Base-by-base conservation (phyloP, 2,888 invertebrate species). In the Orchesellides sinensis region DNA sequence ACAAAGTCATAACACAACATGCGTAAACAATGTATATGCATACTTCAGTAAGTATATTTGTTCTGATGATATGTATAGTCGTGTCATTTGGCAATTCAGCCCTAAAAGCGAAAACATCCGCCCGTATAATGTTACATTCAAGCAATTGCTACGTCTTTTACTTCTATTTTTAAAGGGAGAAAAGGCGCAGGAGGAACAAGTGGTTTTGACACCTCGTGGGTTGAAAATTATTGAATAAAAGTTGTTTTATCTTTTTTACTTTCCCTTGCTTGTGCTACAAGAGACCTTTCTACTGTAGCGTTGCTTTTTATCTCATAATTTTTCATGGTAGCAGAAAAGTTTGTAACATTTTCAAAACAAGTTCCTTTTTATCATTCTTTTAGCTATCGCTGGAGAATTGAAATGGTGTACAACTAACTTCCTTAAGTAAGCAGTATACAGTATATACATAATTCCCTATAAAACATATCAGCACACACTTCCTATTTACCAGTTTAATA, bases 181-280 rank as follows among this genome's bases (percentile, higher is more conserved):
- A 52, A 12, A 54, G 25, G n/a, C 4, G 29, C 12, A 14, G 27
- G 21, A 21, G 59, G 29, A 72, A 72, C 61, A 72, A 72, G 72
- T 72, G 72, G 61, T 72, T 72, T 47, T 72, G 61, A 72, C 72
- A 70, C 70, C 10, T 70, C 21, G 29, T 69, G 52, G 54, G 69
- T 17, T 66, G 47, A 5, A 12, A n/a, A n/a, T n/a, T n/a, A n/a
- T n/a, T 12, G 2, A 19, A 49, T 17, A 21, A 35, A 69, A 35
- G 32, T 69, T 52, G 69, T 54, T 52, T 29, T n/a, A n/a, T n/a
- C n/a, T n/a, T n/a, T n/a, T n/a, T n/a, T n/a, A n/a, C n/a, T n/a
- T n/a, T n/a, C n/a, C n/a, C 52, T 69, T 68, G 47, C 27, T 68
- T 47, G 45, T 25, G n/a, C 29, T 5, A 21, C 23, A n/a, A 47